Percentiles rank a stretch among this genome's conserved stretches.
phyloP scores from a whole-genome alignment of 2,113 vertebrate genomes.

The Cricetomys ansorgei region DNA sequence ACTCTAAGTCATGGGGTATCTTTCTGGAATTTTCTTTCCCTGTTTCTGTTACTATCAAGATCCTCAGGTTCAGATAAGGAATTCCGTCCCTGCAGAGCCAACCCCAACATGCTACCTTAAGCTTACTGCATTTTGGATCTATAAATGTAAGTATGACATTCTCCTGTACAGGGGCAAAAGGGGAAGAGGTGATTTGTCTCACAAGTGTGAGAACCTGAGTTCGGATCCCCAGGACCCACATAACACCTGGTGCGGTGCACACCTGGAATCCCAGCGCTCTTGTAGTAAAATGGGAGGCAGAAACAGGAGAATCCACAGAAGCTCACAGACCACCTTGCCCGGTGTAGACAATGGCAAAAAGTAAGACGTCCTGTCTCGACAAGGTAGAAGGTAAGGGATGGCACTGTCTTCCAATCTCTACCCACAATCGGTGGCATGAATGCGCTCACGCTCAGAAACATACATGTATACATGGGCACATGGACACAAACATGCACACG shows the following conservation, averaged over 20 bases:
- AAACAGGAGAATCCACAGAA: not conserved
- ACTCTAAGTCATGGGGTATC: not conserved
- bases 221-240: not conserved
- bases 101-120: not conserved
- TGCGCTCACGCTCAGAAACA: not conserved
- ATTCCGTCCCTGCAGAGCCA: not conserved
- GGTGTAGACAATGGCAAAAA: not conserved
- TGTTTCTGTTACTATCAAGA: not conserved
- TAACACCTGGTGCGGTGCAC: fast-evolving
- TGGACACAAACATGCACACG: too few relatives aligned
- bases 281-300: not conserved
- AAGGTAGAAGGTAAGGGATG: not conserved
- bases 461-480: not conserved
- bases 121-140: not conserved
- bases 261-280: not conserved
- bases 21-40: constrained; percentile 39
- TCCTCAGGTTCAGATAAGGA: not conserved
- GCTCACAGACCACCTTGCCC: not conserved
- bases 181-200: not conserved
- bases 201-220: not conserved
- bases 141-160: not conserved
- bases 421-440: not conserved
- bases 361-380: not conserved
- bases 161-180: not conserved
- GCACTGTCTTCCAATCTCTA: not conserved